Conservation (phyloP, 2,888 invertebrate species). For the Tiliacea aurago region DNA sequence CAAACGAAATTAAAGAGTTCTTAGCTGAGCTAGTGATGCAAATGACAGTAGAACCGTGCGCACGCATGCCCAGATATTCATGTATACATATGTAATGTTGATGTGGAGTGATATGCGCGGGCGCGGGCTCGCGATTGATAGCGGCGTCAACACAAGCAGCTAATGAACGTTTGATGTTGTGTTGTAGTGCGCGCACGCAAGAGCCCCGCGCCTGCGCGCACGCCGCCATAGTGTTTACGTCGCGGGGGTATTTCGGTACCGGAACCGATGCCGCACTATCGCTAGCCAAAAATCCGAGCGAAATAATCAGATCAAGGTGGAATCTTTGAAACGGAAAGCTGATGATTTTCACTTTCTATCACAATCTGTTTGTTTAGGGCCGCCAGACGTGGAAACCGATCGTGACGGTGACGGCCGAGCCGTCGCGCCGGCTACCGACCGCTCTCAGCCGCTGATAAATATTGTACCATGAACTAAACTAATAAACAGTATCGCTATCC, state of each 20-base stretch:
- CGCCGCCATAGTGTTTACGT: conserved; percentile 79
- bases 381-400: conserved; percentile 50
- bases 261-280: conserved; percentile 83
- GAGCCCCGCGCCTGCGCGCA: conserved; percentile 62
- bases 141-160: conserved; percentile 52
- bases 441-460: neutral
- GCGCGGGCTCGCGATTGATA: conserved; percentile 34
- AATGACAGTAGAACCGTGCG: conserved; percentile 46
- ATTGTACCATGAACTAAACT: conserved; percentile 13
- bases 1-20: conserved; percentile 40
- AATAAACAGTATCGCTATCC: conserved; percentile 20
- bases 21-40: conserved; percentile 33
- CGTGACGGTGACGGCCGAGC: conserved; percentile 18
- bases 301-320: conserved; percentile 87
- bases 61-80: conserved; percentile 30
- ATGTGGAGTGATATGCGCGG: conserved; percentile 38
- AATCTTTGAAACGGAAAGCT: conserved; percentile 67
- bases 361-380: conserved; percentile 56
- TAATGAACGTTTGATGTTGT: conserved; percentile 59
- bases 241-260: conserved; percentile 86
- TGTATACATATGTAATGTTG: conserved; percentile 38
- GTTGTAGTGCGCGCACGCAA: conserved; percentile 50
- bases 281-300: conserved; percentile 83
- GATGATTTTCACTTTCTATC: conserved; percentile 64
- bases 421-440: neutral